Evolutionary conservation across 1,140 invertebrate species (phyloP), one percentile per base, ranked within the genome.

Genomic region (Bombus superbus): DNA sequence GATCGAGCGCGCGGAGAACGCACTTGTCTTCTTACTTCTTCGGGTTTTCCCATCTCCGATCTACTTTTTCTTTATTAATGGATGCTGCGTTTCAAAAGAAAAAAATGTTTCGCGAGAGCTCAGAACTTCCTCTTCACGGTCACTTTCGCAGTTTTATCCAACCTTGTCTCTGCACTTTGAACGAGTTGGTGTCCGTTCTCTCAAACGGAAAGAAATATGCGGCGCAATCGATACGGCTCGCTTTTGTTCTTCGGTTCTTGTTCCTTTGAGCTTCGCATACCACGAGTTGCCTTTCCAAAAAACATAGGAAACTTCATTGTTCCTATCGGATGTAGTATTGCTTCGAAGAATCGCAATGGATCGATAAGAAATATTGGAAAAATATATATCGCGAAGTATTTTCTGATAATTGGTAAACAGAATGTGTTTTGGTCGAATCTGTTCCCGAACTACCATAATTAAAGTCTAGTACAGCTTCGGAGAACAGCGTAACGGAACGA

Each of bases 71-170:
- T 62, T 62, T 62, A n/a, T 62, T n/a, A n/a, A 11, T 11, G 59
- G 0, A 66, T 35, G 5, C 18, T 68, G 2, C 8, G 32, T 32
- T 59, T 8, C 18, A 8, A 35, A 57, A 18, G 38, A 15, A 40
- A 66, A 64, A 88, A n/a, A 72, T 66, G 76, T 88, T 82, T 72
- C 78, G 69, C 76, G 40, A 76, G 38, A 86, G 72, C 74, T 2
- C 13, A 8, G 3, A 59, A n/a, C 22, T 79, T 35, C 25, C 38
- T n/a, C 22, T 47, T 9, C 32, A 47, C 3, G 64, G 59, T 47
- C 59, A 86, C 57, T 74, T 42, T 64, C 32, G 13, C 15, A 69
- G 53, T 77, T 88, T 62, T 13, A 64, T 82, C 75, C 78, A 77
- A 82, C 73, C 62, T 82, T 64, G 47, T 35, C 15, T 72, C 28